Conservation (phyloP, 92 coral and sea anemone species). For the Diadumene lineata region DNA sequence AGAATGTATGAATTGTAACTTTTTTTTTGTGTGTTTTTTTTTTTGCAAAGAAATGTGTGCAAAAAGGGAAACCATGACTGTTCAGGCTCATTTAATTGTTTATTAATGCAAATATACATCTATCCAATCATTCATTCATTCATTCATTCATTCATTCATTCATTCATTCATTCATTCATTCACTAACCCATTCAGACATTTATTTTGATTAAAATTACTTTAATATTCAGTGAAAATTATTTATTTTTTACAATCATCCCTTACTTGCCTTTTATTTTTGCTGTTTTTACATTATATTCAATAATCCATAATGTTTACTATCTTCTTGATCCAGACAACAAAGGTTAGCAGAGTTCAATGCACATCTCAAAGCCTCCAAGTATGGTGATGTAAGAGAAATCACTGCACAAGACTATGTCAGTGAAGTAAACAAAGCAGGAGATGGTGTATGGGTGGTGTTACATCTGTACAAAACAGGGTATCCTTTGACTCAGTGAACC, state of each 20-base stretch:
- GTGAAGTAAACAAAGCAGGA: constrained; percentile 96
- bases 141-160: background rate
- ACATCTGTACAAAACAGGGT: constrained; percentile 98
- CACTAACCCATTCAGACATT: background rate
- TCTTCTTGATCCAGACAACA: constrained; percentile 61
- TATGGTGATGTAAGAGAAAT: constrained; percentile 97
- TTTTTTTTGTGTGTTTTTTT: too few species aligned
- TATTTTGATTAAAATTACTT: background rate
- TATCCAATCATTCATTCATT: background rate
- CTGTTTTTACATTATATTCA: too few species aligned
- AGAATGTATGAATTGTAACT: too few species aligned
- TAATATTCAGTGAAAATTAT: too few species aligned
- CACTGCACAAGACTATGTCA: constrained; percentile 86
- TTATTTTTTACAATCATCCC: too few species aligned
- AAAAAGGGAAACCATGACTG: too few species aligned
- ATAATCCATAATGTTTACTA: background rate
- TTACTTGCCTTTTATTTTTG: too few species aligned
- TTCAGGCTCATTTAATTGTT: background rate
- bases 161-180: background rate
- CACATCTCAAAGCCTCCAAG: constrained; percentile 71
- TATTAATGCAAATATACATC: background rate
- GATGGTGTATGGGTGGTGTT: constrained; percentile 95
- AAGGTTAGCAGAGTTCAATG: constrained; percentile 85
- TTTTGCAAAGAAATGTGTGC: background rate
- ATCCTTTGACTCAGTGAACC: too few species aligned